Conservation (phyloP, 2,113 vertebrate genomes). For the Apteryx mantelli region DNA sequence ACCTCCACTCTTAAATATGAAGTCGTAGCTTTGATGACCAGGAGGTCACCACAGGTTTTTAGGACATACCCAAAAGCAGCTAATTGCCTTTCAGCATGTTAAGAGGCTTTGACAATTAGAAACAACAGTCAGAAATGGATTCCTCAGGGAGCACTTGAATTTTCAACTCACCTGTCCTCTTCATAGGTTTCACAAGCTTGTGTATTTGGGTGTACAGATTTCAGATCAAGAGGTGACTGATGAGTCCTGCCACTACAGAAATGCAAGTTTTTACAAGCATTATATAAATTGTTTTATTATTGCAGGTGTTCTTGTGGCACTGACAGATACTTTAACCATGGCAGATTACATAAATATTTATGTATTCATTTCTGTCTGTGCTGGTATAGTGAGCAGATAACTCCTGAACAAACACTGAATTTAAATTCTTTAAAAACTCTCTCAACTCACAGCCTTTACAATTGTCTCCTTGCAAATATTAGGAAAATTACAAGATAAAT, state of each 20-base stretch:
- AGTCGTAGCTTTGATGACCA: neutral
- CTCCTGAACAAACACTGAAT: neutral
- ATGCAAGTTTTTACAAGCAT: neutral
- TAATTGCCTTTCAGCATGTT: slow-evolving; percentile 23
- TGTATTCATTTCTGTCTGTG: neutral
- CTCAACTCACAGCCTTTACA: neutral
- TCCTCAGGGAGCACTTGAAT: neutral
- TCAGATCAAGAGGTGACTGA: neutral
- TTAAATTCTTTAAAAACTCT: neutral
- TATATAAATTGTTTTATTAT: neutral
- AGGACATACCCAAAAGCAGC: neutral
- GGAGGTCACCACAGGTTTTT: neutral
- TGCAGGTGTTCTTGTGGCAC: neutral
- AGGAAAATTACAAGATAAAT: neutral
- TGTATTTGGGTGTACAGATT: neutral
- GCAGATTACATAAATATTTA: neutral
- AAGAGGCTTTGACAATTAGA: neutral
- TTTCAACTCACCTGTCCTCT: neutral
- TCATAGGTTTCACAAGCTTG: neutral
- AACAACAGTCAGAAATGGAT: neutral
- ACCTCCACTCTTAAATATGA: neutral
- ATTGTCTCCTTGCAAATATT: neutral
- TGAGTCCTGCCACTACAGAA: neutral
- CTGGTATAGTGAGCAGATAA: neutral
- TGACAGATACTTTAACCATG: neutral